Base-by-base conservation (phyloP, 2,797 vertebrate genomes). In the Micropoecilia bifurca region DNA sequence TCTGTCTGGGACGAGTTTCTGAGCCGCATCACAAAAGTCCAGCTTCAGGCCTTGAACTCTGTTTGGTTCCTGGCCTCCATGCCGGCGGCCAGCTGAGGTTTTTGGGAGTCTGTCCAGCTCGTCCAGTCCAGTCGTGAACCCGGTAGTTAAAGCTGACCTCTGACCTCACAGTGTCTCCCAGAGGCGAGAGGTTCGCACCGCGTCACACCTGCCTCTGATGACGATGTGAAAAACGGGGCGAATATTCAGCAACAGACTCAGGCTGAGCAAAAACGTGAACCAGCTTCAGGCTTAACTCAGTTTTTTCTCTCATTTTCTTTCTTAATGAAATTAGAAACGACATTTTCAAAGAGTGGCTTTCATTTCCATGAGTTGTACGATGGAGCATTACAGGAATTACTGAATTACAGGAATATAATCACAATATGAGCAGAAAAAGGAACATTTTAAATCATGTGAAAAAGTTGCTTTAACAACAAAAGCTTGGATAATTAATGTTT, bases 131-230 rank as follows among this genome's bases (percentile, higher is more conserved):
- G 81, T 89, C 83, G 1, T 39, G 1, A 28, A 25, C 80, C 72
- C 48, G 82, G 81, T 80, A 8, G 75, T 74, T 74, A 59, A 75
- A 73, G 73, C 4, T 9, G 72, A 88, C 78, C 89, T 85, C 20
- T 86, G 83, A 83, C 85, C 82, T 75, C n/a, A 6, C 74, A 36
- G 87, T 25, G 83, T 87, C 89, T 14, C 41, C 2, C 33, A 0
- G 79, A 69, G 80, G 75, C 46, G 82, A 81, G 7, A 84, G 2
- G 41, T 89, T 92, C 85, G 86, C 87, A 87, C 43, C 10, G 80
- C 72, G 74, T 90, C 87, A 85, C 88, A 90, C 88, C 90, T 90
- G 90, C 81, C n/a, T 0, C 3, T 53, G 83, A 45, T 36, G 33
- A 61, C 1, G 59, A 25, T n/a, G 47, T 61, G 59, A n/a, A 74